phyloP scores from a whole-genome alignment of 2,113 vertebrate species.

The Corythoichthys intestinalis region DNA sequence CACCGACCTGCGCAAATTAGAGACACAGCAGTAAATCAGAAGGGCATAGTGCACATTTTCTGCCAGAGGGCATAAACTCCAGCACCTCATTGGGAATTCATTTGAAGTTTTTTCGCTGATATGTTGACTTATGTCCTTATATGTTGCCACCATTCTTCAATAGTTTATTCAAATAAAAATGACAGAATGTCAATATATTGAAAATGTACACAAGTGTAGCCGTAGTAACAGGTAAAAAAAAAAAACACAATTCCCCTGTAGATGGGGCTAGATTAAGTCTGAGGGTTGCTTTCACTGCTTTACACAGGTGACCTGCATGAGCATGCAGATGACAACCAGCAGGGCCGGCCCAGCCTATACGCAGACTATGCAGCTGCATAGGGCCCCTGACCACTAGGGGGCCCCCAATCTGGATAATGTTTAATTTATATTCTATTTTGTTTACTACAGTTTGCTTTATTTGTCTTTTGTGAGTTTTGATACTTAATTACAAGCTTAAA shows the following conservation, averaged over 20 bases:
- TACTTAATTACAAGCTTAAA: no score
- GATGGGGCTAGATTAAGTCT: conserved; percentile 37
- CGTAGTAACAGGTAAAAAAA: conserved; percentile 8
- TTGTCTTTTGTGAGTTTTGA: no score
- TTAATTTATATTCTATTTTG: no score
- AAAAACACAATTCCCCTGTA: conserved; percentile 32
- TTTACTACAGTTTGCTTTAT: no score
- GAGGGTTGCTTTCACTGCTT: conserved; percentile 24
- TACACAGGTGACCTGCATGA: conserved; percentile 49
- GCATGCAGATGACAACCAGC: conserved; percentile 34
- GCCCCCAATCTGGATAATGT: no score
- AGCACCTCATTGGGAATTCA: conserved; percentile 27
- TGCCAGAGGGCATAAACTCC: conserved; percentile 55
- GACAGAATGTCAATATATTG: not conserved
- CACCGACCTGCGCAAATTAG: conserved; percentile 65
- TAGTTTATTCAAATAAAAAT: not conserved
- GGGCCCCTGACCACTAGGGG: no score
- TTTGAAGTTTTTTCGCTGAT: conserved; percentile 19
- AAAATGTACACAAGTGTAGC: not conserved
- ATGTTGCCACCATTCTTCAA: not conserved
- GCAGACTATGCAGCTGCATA: no score
- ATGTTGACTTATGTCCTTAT: conserved; percentile 14
- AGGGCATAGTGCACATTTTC: conserved; percentile 34
- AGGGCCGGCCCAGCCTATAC: no score
- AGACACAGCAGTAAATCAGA: conserved; percentile 68